A percentile compares a stretch with the other conserved stretches of the same genome.
These are phyloP conservation scores for Vulpes ferrilata DNA, from an alignment of 2,113 vertebrate species.

Conservation along the genomic window DNA sequence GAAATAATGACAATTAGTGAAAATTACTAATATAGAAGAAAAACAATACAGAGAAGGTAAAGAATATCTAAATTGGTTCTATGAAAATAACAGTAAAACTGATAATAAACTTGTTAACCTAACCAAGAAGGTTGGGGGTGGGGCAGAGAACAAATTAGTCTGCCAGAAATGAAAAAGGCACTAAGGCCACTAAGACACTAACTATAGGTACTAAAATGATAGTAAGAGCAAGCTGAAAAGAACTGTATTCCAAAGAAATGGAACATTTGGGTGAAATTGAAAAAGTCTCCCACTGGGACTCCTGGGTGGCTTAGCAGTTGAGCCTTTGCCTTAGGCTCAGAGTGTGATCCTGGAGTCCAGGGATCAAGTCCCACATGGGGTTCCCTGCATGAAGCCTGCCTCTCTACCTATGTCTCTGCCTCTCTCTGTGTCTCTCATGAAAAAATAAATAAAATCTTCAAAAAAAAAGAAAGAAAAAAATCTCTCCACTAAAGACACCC, in stretches of 20 bases:
- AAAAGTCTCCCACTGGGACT: background rate
- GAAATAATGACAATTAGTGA: background rate
- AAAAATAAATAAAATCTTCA: too few species aligned
- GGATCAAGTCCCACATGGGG: too few species aligned
- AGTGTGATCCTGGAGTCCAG: too few species aligned
- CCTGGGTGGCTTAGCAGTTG: too few species aligned
- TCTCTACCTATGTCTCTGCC: too few species aligned
- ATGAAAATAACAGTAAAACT: background rate
- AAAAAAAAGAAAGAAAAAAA: background rate
- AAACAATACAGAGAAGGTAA: background rate
- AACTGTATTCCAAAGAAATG: background rate
- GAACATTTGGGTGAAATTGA: background rate
- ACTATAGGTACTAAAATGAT: background rate
- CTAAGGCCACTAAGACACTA: background rate
- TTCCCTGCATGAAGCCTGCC: too few species aligned
- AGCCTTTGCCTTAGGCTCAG: too few species aligned
- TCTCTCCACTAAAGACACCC: background rate
- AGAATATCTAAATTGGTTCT: background rate
- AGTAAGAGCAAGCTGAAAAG: background rate
- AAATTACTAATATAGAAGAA: constrained; percentile 2
- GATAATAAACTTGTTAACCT: background rate
- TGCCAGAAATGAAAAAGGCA: background rate
- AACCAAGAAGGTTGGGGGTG: background rate
- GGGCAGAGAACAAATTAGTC: background rate
- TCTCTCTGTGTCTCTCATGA: too few species aligned